Conservation (phyloP, 2,113 vertebrate genomes). For the Ptyas mucosa region DNA sequence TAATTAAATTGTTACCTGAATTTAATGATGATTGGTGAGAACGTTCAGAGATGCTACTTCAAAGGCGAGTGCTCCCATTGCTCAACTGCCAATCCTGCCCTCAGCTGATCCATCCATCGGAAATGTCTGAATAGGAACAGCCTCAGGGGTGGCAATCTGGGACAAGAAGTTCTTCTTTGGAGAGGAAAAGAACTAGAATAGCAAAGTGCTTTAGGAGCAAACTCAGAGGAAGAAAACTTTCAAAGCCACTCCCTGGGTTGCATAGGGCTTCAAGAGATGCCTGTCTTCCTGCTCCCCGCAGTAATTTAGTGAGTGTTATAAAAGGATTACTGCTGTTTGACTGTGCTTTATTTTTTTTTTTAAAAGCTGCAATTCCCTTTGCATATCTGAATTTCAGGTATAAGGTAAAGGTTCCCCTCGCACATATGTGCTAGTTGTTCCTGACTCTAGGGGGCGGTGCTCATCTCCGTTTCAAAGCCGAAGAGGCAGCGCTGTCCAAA, state of each 20-base stretch:
- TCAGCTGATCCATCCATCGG: not conserved
- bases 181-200: not conserved
- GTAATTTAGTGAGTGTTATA: not conserved
- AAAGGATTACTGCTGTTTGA: not conserved
- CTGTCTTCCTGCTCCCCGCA: not conserved
- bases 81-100: not conserved
- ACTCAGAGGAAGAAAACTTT: constrained; percentile 16
- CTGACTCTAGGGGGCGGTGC: too few relatives aligned
- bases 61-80: not conserved
- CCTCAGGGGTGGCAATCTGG: not conserved
- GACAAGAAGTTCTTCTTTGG: not conserved
- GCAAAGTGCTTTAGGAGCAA: not conserved
- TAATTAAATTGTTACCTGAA: not conserved
- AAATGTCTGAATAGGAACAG: not conserved
- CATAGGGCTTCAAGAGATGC: not conserved
- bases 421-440: too few relatives aligned
- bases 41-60: not conserved
- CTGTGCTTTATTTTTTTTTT: not conserved
- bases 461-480: too few relatives aligned
- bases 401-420: too few relatives aligned
- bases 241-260: constrained; percentile 18
- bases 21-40: not conserved
- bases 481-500: too few relatives aligned
- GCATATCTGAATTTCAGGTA: not conserved
- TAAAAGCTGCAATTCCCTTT: not conserved